Evolutionary conservation across 2,888 invertebrate genomes (phyloP).

Genomic region (Cactoblastis cactorum): DNA sequence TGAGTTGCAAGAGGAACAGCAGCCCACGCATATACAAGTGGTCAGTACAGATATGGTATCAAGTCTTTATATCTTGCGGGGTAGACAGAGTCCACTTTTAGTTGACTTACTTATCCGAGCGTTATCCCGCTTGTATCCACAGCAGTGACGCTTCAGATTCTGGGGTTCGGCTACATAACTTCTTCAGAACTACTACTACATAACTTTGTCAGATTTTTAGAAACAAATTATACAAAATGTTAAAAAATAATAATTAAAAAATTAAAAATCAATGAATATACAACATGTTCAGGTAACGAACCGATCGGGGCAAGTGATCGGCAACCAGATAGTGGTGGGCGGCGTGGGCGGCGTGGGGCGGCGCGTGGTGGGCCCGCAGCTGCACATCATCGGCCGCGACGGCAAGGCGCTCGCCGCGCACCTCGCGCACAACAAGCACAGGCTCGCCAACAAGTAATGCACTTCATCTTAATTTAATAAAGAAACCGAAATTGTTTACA

Average conservation of each 20-base stretch:
- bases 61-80: too few relatives aligned
- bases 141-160: too few relatives aligned
- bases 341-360: constrained; percentile 44
- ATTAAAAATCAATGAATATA: too few relatives aligned
- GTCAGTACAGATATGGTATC: constrained; percentile 50
- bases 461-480: too few relatives aligned
- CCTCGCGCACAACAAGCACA: constrained; percentile 42
- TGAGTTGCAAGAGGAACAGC: constrained; percentile 67
- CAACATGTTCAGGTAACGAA: constrained; percentile 72
- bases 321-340: constrained; percentile 74
- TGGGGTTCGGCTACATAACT: too few relatives aligned
- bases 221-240: too few relatives aligned
- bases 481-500: too few relatives aligned
- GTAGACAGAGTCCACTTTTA: too few relatives aligned
- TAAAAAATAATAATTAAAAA: neutral
- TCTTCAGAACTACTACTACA: too few relatives aligned
- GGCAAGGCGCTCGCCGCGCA: constrained; percentile 47
- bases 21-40: constrained; percentile 74
- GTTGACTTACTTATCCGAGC: too few relatives aligned
- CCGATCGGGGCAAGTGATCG: constrained; percentile 73
- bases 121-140: too few relatives aligned
- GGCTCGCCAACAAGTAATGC: constrained; percentile 35
- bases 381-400: constrained; percentile 64
- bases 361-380: constrained; percentile 46
- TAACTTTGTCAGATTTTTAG: too few relatives aligned